A percentile compares a stretch with the other conserved stretches of the same genome.
phyloP scores from a whole-genome alignment of 2,888 invertebrate species.

The Malacosoma neustria region DNA sequence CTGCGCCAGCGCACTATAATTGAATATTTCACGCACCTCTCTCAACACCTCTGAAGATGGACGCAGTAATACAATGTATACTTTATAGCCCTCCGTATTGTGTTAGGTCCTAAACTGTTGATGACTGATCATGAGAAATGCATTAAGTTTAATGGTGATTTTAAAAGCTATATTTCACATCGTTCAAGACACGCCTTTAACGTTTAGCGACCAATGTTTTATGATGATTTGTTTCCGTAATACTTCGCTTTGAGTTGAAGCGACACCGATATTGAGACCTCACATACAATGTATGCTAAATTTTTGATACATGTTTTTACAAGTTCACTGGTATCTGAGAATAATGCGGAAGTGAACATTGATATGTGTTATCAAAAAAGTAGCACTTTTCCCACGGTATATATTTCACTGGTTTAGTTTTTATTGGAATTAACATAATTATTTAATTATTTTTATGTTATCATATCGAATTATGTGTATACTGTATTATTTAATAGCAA shows the following conservation, averaged over 20 bases:
- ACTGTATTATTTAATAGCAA: too few species aligned
- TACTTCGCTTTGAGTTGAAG: constrained; percentile 31
- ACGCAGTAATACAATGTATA: constrained; percentile 60
- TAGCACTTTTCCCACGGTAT: background rate
- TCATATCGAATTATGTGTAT: too few species aligned
- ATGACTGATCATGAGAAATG: constrained; percentile 67
- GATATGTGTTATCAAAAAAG: background rate
- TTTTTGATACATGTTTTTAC: background rate
- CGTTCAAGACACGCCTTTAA: constrained; percentile 54
- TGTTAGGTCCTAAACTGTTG: constrained; percentile 71
- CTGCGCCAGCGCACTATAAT: constrained; percentile 67
- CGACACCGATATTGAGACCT: constrained; percentile 33
- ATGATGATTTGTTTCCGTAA: constrained; percentile 71
- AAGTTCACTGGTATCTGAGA: constrained; percentile 1
- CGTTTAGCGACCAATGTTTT: constrained; percentile 58
- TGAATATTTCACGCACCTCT: constrained; percentile 70
- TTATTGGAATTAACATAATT: background rate
- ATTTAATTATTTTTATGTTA: too few species aligned
- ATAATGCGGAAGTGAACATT: constrained; percentile 1
- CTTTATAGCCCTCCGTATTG: constrained; percentile 63
- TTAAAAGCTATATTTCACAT: constrained; percentile 71
- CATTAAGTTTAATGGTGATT: constrained; percentile 67
- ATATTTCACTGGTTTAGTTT: background rate
- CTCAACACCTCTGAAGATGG: constrained; percentile 66
- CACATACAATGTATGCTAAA: constrained; percentile 1